Evolutionary conservation across 2,113 vertebrate genomes (phyloP).

Genomic region (Indicator maculatus): DNA sequence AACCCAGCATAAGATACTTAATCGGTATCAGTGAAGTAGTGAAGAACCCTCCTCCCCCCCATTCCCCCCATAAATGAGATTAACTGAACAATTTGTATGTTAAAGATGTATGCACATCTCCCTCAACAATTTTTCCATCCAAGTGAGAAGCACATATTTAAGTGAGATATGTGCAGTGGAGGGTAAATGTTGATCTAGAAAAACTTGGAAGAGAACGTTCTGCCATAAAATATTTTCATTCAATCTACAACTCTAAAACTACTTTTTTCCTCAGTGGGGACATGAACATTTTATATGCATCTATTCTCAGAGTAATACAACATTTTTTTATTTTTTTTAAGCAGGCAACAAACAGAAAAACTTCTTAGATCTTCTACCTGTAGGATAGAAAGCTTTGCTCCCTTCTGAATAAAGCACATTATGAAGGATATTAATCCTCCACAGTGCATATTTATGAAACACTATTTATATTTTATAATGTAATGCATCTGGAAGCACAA

Average conservation of each 20-base stretch:
- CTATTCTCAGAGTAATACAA: not conserved
- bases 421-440: not conserved
- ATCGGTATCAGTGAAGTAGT: slow-evolving; percentile 58
- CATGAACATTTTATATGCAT: not conserved
- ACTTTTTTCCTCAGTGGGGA: not conserved
- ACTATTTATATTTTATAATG: not conserved
- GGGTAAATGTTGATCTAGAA: not conserved
- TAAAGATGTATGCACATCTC: slow-evolving; percentile 39
- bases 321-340: not conserved
- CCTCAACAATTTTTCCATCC: slow-evolving; percentile 35
- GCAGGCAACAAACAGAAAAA: not conserved
- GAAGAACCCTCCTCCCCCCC: not conserved
- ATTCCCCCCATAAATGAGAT: slow-evolving; percentile 48
- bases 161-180: not conserved
- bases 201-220: not conserved
- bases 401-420: not conserved
- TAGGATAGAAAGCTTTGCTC: not conserved
- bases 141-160: slow-evolving; percentile 6
- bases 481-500: not conserved
- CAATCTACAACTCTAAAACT: not conserved
- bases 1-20: slow-evolving; percentile 54
- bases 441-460: not conserved
- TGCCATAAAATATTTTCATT: not conserved
- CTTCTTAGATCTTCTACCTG: not conserved
- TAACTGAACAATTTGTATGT: slow-evolving; percentile 58